These are phyloP conservation scores for Phaetusa simplex DNA, from an alignment of 2,113 vertebrate genomes.

Conservation along the genomic window DNA sequence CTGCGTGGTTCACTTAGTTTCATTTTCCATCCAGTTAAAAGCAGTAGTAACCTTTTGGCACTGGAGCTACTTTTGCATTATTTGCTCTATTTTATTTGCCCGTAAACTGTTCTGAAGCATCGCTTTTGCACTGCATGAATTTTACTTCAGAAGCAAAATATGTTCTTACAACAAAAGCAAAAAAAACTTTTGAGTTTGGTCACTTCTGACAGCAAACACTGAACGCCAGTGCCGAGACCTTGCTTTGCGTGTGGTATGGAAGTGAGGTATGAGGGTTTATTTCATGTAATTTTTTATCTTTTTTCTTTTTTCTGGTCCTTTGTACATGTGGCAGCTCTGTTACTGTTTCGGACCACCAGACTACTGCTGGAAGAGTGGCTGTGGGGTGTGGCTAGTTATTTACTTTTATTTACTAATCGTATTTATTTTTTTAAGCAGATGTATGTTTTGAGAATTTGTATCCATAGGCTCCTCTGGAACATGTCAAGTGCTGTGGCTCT, in stretches of 20 bases:
- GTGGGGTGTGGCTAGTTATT: background rate
- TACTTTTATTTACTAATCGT: background rate
- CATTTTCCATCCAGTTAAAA: background rate
- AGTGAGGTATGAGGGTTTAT: accelerated
- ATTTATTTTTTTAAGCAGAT: background rate
- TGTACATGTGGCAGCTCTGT: background rate
- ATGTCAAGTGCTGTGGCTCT: background rate
- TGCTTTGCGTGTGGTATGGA: background rate
- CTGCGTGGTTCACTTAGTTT: background rate
- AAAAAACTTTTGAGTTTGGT: background rate
- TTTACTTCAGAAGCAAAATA: background rate
- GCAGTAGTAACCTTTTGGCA: background rate
- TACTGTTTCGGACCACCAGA: background rate
- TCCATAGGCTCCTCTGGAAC: background rate
- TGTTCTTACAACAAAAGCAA: background rate
- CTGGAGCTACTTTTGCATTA: background rate
- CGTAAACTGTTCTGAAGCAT: background rate
- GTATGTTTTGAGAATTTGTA: background rate
- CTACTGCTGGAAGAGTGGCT: background rate
- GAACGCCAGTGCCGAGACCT: background rate
- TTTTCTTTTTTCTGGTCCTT: background rate
- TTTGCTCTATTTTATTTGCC: background rate
- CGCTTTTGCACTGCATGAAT: accelerated
- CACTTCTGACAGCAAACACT: background rate
- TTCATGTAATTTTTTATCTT: background rate